Evolutionary conservation across 2,888 invertebrate genomes (phyloP).

Genomic region (Macrosiphum euphorbiae): DNA sequence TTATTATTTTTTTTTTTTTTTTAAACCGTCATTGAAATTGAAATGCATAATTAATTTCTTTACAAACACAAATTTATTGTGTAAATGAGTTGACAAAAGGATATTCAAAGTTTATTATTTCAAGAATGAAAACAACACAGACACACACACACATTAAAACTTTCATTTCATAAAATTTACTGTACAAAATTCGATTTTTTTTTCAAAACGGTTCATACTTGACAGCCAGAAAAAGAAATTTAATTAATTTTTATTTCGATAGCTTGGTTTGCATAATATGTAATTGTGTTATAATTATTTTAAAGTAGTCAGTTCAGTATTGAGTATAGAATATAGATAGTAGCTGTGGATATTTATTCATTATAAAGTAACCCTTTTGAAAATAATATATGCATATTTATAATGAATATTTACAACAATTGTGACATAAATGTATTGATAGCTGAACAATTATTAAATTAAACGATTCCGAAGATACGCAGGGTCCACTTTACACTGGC

Average conservation of each 20-base stretch:
- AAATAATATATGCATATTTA: too few relatives aligned
- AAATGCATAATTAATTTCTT: conserved; percentile 33
- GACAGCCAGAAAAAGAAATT: background rate
- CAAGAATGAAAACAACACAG: background rate
- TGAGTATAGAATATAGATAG: too few relatives aligned
- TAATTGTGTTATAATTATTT: background rate
- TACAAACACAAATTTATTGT: conserved; percentile 1
- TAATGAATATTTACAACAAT: too few relatives aligned
- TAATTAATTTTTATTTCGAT: background rate
- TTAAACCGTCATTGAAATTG: background rate
- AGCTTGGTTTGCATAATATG: background rate
- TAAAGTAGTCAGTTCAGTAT: background rate
- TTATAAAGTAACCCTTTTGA: too few relatives aligned
- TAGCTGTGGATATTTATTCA: background rate
- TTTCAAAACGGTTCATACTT: background rate
- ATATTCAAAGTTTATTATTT: conserved; percentile 18
- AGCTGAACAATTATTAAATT: too few relatives aligned
- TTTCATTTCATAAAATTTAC: background rate
- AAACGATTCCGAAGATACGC: too few relatives aligned
- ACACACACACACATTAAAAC: background rate
- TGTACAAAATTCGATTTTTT: background rate
- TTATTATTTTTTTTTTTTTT: background rate
- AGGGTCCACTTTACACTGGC: too few relatives aligned
- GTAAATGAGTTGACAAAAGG: conserved; percentile 22
- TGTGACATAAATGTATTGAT: too few relatives aligned